A percentile compares a stretch with the other conserved stretches of the same genome.
Evolutionary conservation across 1,140 invertebrate genomes (phyloP).

Genomic region (Temnothorax nylanderi): DNA sequence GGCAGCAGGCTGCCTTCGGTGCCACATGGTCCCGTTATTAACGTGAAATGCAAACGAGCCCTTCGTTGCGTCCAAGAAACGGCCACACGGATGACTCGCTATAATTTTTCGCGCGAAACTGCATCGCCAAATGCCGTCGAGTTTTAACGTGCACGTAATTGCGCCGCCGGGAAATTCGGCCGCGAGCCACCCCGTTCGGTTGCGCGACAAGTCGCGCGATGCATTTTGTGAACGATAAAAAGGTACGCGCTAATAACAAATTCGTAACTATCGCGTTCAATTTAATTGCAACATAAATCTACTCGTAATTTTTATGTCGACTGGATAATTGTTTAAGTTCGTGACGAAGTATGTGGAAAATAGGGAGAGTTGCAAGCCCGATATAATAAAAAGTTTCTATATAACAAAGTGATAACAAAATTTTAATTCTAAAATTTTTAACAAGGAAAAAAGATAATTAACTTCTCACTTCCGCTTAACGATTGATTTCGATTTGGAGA

Average conservation of each 20-base stretch:
- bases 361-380: too few relatives aligned
- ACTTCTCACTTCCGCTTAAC: not conserved
- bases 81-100: conserved; percentile 47
- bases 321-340: not conserved
- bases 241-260: not conserved
- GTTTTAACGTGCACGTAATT: conserved; percentile 60
- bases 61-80: conserved; percentile 71
- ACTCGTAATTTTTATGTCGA: conserved; percentile 21
- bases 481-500: not conserved
- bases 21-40: conserved; percentile 73
- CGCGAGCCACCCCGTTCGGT: conserved; percentile 21
- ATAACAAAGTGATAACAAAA: not conserved
- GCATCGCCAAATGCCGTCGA: conserved; percentile 33
- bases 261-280: not conserved
- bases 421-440: not conserved
- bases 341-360: not conserved
- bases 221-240: not conserved
- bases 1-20: conserved; percentile 58
- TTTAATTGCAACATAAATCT: conserved; percentile 2
- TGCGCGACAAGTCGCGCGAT: not conserved
- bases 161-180: not conserved
- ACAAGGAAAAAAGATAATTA: not conserved
- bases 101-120: conserved; percentile 68
- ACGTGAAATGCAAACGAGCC: conserved; percentile 73
- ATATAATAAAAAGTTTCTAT: not conserved